Percentiles rank a stretch among this genome's conserved stretches.
Conservation (phyloP, 1,140 invertebrate species). For the Platorchestia sp. region DNA sequence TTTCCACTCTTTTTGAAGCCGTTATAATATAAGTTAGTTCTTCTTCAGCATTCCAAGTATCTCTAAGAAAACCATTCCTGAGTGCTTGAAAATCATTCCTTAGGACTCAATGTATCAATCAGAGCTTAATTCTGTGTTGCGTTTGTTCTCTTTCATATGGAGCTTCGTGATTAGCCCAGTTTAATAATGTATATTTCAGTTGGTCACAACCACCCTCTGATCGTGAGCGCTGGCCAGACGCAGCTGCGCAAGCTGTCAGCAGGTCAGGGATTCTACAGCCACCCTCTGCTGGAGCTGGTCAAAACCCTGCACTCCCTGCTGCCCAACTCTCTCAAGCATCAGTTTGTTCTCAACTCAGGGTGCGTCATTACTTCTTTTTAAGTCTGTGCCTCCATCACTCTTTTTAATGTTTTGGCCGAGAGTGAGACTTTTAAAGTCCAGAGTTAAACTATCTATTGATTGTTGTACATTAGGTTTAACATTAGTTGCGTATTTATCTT, state of each 20-base stretch:
- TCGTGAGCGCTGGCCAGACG: slow-evolving; percentile 73
- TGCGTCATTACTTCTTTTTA: slow-evolving; percentile 68
- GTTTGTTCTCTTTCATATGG: background rate
- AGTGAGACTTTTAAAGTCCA: too few species aligned
- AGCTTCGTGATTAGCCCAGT: background rate
- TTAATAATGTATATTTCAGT: slow-evolving; percentile 71
- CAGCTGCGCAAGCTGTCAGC: slow-evolving; percentile 72
- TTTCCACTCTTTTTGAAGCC: too few species aligned
- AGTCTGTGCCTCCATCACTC: too few species aligned
- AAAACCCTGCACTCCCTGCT: slow-evolving; percentile 74
- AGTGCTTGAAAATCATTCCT: background rate
- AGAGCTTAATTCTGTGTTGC: background rate
- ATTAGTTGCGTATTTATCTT: too few species aligned
- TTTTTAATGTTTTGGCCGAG: too few species aligned
- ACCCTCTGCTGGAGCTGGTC: slow-evolving; percentile 75
- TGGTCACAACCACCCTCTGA: slow-evolving; percentile 77
- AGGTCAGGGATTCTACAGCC: slow-evolving; percentile 69
- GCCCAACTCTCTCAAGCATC: slow-evolving; percentile 74
- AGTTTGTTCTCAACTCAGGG: slow-evolving; percentile 78
- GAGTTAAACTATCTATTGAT: too few species aligned
- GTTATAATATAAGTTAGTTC: background rate
- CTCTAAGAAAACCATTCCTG: background rate
- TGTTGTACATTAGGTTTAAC: too few species aligned
- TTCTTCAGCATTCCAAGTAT: background rate
- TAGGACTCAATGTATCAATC: background rate